Evolutionary conservation across 2,113 vertebrate species (phyloP).

Genomic region (Murina feae): DNA sequence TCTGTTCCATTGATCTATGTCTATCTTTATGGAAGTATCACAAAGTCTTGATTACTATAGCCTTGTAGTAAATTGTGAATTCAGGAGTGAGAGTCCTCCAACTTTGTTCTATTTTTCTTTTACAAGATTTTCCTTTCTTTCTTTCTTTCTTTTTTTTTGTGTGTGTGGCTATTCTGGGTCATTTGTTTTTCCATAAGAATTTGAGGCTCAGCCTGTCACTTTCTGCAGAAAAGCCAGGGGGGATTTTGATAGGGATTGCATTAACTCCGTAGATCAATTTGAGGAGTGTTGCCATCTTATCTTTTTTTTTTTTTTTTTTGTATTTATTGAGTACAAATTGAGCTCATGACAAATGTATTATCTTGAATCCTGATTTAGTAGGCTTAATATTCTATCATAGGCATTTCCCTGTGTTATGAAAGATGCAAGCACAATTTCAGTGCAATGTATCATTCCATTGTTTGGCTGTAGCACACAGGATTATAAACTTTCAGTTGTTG

Average conservation of each 20-base stretch:
- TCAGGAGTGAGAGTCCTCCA: not conserved
- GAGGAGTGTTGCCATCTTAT: not conserved
- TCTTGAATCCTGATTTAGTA: slow-evolving; percentile 5
- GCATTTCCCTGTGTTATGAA: not conserved
- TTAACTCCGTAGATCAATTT: not conserved
- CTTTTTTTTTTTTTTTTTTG: not conserved
- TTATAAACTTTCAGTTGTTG: not conserved
- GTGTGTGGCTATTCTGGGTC: not conserved
- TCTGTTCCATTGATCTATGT: slow-evolving; percentile 34
- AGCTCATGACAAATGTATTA: not conserved
- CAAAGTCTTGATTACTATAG: not conserved
- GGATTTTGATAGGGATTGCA: not conserved
- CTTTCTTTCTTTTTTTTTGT: too few species aligned
- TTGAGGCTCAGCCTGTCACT: not conserved
- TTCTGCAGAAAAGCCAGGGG: not conserved
- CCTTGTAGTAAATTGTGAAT: slow-evolving; percentile 42
- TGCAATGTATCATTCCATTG: not conserved
- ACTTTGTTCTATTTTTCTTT: not conserved
- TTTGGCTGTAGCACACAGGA: not conserved
- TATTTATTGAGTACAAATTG: slow-evolving; percentile 20
- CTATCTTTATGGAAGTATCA: not conserved
- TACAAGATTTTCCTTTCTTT: not conserved
- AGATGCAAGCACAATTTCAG: not conserved
- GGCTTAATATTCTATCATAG: not conserved
- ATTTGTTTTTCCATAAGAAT: not conserved